These are phyloP conservation scores for Lycia hirtaria DNA, from an alignment of 2,888 invertebrate species.

Conservation along the genomic window DNA sequence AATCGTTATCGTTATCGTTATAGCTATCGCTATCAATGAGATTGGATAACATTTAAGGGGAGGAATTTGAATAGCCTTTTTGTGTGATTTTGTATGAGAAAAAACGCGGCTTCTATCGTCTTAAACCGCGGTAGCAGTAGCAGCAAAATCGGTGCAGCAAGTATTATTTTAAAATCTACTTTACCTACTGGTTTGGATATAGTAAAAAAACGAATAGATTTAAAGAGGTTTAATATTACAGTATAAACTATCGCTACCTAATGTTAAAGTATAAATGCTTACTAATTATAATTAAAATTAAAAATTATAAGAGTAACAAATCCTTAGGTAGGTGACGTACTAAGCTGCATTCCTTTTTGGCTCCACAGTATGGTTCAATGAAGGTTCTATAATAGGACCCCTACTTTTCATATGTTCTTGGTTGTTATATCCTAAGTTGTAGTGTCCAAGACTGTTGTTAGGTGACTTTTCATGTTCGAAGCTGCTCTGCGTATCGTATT, in stretches of 20 bases:
- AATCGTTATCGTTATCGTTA: too few species aligned
- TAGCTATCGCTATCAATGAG: too few species aligned
- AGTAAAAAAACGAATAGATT: too few species aligned
- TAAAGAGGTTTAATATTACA: too few species aligned
- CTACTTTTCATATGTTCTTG: constrained; percentile 41
- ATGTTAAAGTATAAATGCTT: constrained; percentile 1
- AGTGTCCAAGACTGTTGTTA: constrained; percentile 43
- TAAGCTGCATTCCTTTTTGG: constrained; percentile 24
- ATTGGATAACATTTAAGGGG: too few species aligned
- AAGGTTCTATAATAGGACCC: constrained; percentile 51
- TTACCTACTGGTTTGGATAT: too few species aligned
- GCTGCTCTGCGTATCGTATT: constrained; percentile 33
- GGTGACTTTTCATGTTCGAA: constrained; percentile 15
- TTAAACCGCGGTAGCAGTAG: too few species aligned
- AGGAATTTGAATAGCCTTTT: too few species aligned
- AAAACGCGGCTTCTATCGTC: too few species aligned
- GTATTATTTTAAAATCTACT: too few species aligned
- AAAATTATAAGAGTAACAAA: neutral
- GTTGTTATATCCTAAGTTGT: constrained; percentile 51
- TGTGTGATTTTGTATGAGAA: too few species aligned
- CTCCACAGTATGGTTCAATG: constrained; percentile 18
- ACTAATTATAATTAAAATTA: neutral
- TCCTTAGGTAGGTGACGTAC: neutral
- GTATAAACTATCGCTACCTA: neutral
- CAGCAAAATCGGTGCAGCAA: too few species aligned